Base-by-base conservation (phyloP, 2,888 invertebrate species). In the Muscina levida region DNA sequence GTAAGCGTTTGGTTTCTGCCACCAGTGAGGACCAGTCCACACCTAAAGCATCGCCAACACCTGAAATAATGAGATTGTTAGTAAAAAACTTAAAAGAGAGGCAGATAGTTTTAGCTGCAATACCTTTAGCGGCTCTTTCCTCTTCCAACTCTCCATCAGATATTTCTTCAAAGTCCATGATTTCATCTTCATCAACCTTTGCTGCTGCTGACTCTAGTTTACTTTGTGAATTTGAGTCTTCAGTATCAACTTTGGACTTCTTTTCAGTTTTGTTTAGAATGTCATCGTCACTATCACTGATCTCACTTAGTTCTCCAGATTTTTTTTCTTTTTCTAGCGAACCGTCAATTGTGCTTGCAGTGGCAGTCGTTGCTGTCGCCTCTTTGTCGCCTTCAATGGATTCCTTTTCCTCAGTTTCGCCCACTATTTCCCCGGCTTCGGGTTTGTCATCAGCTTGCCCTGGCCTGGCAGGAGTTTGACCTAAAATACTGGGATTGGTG, bases 11-110 rank as follows among this genome's bases (percentile, higher is more conserved):
- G 4, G 95, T 95, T 90, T 96, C 96, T 1, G 95, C 95, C 0
- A 96, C 95, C 57, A 98, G 92, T 88, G 96, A 96, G 11, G 96
- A 95, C 97, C 97, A 97, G 90, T 98, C 97, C 1, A 98, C 97
- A n/a, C 97, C 97, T 31, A 98, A 91, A n/a, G 97, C 97, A 90
- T 97, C 97, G 4, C 97, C 97, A 81, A 97, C 93, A 77, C 89
- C 89, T 89, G 46, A 67, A 83, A 67, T 13, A 39, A 8, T n/a
- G n/a, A 31, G 3, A 31, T 31, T 31, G 31, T 31, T 31, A 31
- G 5, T 10, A 10, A 1, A 31, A 44, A 13, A 24, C 13, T 19
- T 17, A 1, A n/a, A 1, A 59, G 10, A 22, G 37, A 26, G 15
- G 5, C 11, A 37, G 6, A 44, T 6, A 2, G 2, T 44, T 44